A percentile compares a stretch with the other conserved stretches of the same genome.
These are phyloP conservation scores for Pseudois nayaur DNA, from an alignment of 2,113 vertebrate species.

Conservation along the genomic window DNA sequence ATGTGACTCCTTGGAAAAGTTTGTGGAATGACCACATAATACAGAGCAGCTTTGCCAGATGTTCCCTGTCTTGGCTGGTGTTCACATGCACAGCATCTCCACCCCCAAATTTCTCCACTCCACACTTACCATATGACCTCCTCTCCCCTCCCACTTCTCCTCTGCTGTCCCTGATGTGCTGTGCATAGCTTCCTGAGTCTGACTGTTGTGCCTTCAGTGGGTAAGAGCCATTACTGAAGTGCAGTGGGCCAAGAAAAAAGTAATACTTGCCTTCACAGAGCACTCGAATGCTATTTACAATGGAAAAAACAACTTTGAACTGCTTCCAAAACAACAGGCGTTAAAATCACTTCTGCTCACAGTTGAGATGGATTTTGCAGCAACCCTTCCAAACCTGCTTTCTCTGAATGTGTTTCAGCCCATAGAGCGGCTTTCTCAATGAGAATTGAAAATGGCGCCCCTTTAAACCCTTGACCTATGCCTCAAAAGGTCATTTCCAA, in stretches of 20 bases:
- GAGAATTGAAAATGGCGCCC: constrained; percentile 73
- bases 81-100: constrained; percentile 39
- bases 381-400: constrained; percentile 77
- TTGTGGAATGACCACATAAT: constrained; percentile 73
- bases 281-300: constrained; percentile 68
- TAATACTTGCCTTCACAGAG: constrained; percentile 58
- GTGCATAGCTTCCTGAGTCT: constrained; percentile 55
- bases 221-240: constrained; percentile 60
- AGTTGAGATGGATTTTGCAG: constrained; percentile 72
- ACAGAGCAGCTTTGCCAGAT: constrained; percentile 63
- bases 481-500: constrained; percentile 53
- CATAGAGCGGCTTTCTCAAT: constrained; percentile 73
- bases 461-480: constrained; percentile 35
- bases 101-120: constrained; percentile 34
- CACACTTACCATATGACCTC: constrained; percentile 54
- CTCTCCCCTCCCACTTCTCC: constrained; percentile 40
- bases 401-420: constrained; percentile 73
- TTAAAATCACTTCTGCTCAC: constrained; percentile 79
- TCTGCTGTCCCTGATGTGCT: constrained; percentile 28
- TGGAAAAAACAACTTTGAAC: constrained; percentile 73
- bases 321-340: constrained; percentile 77
- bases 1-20: constrained; percentile 69
- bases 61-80: constrained; percentile 46
- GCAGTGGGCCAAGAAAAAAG: constrained; percentile 62
- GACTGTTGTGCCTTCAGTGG: constrained; percentile 51